phyloP scores from a whole-genome alignment of 2,113 vertebrate species.

The Pygoscelis adeliae region DNA sequence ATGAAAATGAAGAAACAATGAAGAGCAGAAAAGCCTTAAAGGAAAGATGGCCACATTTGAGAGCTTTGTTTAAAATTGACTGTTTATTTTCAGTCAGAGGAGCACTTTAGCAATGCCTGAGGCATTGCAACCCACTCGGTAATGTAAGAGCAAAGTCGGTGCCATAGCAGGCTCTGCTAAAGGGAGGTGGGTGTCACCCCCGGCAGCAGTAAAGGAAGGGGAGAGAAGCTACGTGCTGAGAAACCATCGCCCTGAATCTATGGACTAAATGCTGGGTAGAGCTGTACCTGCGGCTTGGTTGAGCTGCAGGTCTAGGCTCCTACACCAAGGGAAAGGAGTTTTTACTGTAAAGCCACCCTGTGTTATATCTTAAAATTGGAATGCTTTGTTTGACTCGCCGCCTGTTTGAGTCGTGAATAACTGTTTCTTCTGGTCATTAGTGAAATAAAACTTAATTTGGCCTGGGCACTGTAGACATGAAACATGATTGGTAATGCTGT shows the following conservation, averaged over 20 bases:
- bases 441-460: slow-evolving; percentile 64
- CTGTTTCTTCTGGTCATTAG: slow-evolving; percentile 41
- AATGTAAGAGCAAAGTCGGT: neutral
- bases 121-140: neutral
- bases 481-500: slow-evolving; percentile 43
- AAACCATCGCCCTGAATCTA: fast-evolving
- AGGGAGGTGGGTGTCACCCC: neutral
- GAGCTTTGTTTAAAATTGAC: neutral
- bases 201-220: neutral
- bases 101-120: neutral
- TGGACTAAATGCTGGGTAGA: neutral
- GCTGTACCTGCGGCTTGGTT: neutral
- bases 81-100: neutral
- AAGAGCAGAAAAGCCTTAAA: neutral
- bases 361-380: neutral
- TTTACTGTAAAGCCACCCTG: neutral
- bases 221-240: neutral
- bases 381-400: slow-evolving; percentile 33
- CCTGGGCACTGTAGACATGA: slow-evolving; percentile 1
- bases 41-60: neutral
- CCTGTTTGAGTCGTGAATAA: slow-evolving; percentile 32
- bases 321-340: neutral
- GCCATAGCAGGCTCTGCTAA: neutral
- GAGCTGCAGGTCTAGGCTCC: neutral
- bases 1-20: neutral